Base-by-base conservation (phyloP, 2,797 vertebrate genomes). In the Fistularia tabacaria region DNA sequence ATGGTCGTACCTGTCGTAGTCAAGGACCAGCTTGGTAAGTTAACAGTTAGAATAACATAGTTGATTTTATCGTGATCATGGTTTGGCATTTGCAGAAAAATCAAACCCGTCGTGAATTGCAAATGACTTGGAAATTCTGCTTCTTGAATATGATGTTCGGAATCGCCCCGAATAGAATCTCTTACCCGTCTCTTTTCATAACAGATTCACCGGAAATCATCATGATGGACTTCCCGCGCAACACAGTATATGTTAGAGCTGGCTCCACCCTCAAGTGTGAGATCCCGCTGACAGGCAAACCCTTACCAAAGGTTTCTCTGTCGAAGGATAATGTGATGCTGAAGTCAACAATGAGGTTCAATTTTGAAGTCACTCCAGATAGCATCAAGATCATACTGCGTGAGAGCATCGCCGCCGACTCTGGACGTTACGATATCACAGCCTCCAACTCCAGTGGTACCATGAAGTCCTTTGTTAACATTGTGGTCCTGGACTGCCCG, bases 321-420 rank as follows among this genome's bases (percentile, higher is more conserved):
- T 94, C 92, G 53, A 97, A 92, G 87, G 93, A 96, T 44, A 91
- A 94, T 51, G 75, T 92, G 41, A 45, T 84, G 51, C 76, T 98
- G 52, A 99, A 94, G 85, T 92, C 94, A 68, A 98, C 97, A 52
- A 93, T 97, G 91, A 95, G 97, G 79, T 99, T 99, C 83, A 94
- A 99, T 75, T 93, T 90, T 68, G 95, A 99, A 79, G 90, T 92
- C 44, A 97, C 94, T 51, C 89, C 93, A 53, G 95, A 98, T 84
- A 94, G 93, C 76, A 79, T 98, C 44, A 93, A 95, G 59, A 91
- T 99, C 69, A 93, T 81, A 52, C 85, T 99, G 66, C 93, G 94
- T 54, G 97, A 99, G 84, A 98, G 97, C 49, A 77, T 94, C 67
- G 92, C 94, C 67, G 71, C 80, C 74, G 97, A 99, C 81, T 89